Evolutionary conservation across 2,797 vertebrate species (phyloP).

Genomic region (Triplophysa bombifrons): DNA sequence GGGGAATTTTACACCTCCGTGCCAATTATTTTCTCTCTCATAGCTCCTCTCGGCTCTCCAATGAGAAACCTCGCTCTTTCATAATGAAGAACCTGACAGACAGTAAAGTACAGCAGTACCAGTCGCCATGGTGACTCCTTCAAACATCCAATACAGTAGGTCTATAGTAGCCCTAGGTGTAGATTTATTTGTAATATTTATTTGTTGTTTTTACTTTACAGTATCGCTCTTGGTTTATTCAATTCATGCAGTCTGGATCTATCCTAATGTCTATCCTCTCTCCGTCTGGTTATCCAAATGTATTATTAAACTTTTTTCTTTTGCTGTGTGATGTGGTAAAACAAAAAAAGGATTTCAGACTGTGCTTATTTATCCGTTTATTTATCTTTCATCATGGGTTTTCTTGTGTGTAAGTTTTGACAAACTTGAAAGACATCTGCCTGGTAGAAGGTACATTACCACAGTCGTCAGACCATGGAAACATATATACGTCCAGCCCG

Average conservation of each 20-base stretch:
- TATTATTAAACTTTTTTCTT: conserved; percentile 78
- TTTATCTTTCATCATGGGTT: conserved; percentile 28
- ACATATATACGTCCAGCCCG: conserved; percentile 13
- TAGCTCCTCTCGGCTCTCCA: conserved; percentile 64
- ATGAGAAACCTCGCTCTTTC: conserved; percentile 58
- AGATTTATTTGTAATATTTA: conserved; percentile 34
- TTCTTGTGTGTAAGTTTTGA: conserved; percentile 1
- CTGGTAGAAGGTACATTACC: conserved; percentile 19
- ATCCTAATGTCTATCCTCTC: conserved; percentile 36
- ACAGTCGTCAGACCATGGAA: conserved; percentile 5
- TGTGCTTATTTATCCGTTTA: conserved; percentile 29
- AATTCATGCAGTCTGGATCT: conserved; percentile 73
- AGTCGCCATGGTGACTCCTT: conserved; percentile 39
- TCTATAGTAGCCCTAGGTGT: not conserved
- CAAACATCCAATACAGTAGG: not conserved
- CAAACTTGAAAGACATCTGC: not conserved
- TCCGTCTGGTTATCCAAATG: conserved; percentile 68
- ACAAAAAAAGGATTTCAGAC: conserved; percentile 61
- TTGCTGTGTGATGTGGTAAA: conserved; percentile 42
- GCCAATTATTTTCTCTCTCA: conserved; percentile 80
- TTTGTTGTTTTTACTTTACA: conserved; percentile 49
- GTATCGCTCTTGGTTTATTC: conserved; percentile 74
- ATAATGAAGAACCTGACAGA: conserved; percentile 48
- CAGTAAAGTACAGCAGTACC: conserved; percentile 39
- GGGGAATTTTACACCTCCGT: conserved; percentile 73